Evolutionary conservation across 64 coral and sea anemone genomes (phyloP).

Genomic region (Orbicella faveolata): DNA sequence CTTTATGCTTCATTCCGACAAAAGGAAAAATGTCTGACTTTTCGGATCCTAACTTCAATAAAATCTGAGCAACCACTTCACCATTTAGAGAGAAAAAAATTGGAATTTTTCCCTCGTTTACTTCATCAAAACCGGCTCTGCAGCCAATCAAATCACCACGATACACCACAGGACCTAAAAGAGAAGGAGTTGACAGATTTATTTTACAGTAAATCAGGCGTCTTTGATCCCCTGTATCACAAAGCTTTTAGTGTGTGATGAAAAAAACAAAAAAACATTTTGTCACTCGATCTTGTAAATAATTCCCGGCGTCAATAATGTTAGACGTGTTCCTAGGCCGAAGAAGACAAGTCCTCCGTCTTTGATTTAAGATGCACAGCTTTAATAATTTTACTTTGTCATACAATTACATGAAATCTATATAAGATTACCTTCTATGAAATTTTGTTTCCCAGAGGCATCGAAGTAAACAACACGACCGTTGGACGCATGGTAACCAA

Average conservation of each 20-base stretch:
- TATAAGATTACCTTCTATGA: not conserved
- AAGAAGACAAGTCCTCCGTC: too few species aligned
- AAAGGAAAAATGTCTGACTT: constrained; percentile 31
- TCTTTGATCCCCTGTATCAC: too few species aligned
- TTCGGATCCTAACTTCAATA: not conserved
- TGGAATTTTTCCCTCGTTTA: not conserved
- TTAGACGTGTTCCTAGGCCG: too few species aligned
- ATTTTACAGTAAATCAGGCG: not conserved
- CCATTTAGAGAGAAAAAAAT: constrained; percentile 31
- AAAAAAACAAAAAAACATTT: too few species aligned
- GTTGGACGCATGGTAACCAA: constrained; percentile 31
- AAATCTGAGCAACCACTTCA: not conserved
- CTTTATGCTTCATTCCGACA: constrained; percentile 32
- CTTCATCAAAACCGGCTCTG: not conserved
- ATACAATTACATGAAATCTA: not conserved
- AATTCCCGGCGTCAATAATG: too few species aligned
- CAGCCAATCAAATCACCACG: constrained; percentile 47
- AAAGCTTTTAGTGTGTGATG: too few species aligned
- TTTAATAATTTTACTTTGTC: not conserved
- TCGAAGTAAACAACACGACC: constrained; percentile 3
- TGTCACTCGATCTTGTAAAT: too few species aligned
- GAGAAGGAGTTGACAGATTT: not conserved
- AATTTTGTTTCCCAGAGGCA: not conserved
- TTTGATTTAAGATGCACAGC: too few species aligned
- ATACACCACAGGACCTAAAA: constrained; percentile 22